A percentile compares a stretch with the other conserved stretches of the same genome.
Evolutionary conservation across 2,113 vertebrate genomes (phyloP).

Genomic region (Strigops habroptila): DNA sequence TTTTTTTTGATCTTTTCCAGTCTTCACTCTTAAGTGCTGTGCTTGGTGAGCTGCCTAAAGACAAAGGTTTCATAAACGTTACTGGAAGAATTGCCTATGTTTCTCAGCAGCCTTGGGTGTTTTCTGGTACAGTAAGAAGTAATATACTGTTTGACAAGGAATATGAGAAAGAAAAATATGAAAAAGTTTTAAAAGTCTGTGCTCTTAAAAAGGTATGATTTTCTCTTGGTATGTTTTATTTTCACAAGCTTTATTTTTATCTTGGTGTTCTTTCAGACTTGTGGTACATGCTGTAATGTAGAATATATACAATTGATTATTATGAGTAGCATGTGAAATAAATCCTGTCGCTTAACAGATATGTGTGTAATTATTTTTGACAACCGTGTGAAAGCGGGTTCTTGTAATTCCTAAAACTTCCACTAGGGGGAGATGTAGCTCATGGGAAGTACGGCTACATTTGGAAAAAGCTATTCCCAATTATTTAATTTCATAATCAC

Average conservation of each 20-base stretch:
- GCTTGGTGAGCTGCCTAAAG: conserved; percentile 84
- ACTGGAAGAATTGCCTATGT: conserved; percentile 87
- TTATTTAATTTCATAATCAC: background rate
- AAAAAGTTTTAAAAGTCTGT: conserved; percentile 87
- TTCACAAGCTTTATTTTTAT: accelerated
- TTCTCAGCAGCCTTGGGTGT: conserved; percentile 94
- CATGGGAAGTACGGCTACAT: background rate
- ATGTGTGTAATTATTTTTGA: background rate
- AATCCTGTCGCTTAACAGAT: background rate
- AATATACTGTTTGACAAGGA: conserved; percentile 96
- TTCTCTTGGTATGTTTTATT: background rate
- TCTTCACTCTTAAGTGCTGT: conserved; percentile 89
- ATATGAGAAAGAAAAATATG: conserved; percentile 85
- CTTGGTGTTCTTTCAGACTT: background rate
- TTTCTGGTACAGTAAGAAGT: conserved; percentile 90
- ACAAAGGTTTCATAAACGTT: conserved; percentile 80
- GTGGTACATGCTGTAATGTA: accelerated
- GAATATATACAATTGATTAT: background rate
- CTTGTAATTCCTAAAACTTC: background rate
- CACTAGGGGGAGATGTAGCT: background rate
- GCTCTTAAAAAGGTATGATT: conserved; percentile 87
- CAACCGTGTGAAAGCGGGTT: background rate
- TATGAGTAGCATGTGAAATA: background rate
- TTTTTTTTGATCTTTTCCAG: conserved; percentile 60
- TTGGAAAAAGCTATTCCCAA: background rate